Conservation (phyloP, 1,140 invertebrate genomes). For the Bombus impatiens region DNA sequence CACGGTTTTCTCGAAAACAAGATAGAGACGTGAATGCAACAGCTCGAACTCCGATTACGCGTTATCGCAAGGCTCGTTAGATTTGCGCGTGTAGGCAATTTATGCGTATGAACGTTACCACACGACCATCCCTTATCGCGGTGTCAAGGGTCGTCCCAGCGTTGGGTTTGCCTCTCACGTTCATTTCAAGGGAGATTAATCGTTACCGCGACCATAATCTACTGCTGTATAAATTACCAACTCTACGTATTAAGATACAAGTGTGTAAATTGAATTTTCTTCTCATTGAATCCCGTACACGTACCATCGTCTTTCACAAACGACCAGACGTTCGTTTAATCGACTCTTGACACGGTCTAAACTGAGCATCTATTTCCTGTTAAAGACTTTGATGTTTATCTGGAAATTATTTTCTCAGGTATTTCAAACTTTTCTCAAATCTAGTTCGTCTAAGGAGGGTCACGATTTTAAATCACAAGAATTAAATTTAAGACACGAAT, state of each 20-base stretch:
- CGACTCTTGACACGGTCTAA: too few species aligned
- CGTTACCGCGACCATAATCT: conserved; percentile 29
- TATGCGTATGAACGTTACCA: conserved; percentile 46
- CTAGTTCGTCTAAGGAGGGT: background rate
- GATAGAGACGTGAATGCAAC: conserved; percentile 20
- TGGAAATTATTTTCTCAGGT: background rate
- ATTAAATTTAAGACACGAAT: background rate
- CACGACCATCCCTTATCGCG: conserved; percentile 43
- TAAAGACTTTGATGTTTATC: too few species aligned
- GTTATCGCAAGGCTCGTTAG: conserved; percentile 41
- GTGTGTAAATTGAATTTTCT: conserved; percentile 42
- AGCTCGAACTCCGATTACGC: conserved; percentile 32
- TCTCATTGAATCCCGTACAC: background rate
- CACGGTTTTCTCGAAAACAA: conserved; percentile 4
- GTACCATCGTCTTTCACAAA: background rate
- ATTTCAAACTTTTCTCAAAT: background rate
- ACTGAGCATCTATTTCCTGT: background rate
- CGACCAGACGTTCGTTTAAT: background rate
- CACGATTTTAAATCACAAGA: background rate
- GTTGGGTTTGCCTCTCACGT: conserved; percentile 17
- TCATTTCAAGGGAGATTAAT: conserved; percentile 43
- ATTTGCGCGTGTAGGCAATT: conserved; percentile 49
- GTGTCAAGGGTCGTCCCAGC: conserved; percentile 49
- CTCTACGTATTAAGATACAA: conserved; percentile 37
- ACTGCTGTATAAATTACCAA: conserved; percentile 46